Percentiles rank a stretch among this genome's conserved stretches.
phyloP scores from a whole-genome alignment of 2,113 vertebrate genomes.

The Aspidoscelis tigris region DNA sequence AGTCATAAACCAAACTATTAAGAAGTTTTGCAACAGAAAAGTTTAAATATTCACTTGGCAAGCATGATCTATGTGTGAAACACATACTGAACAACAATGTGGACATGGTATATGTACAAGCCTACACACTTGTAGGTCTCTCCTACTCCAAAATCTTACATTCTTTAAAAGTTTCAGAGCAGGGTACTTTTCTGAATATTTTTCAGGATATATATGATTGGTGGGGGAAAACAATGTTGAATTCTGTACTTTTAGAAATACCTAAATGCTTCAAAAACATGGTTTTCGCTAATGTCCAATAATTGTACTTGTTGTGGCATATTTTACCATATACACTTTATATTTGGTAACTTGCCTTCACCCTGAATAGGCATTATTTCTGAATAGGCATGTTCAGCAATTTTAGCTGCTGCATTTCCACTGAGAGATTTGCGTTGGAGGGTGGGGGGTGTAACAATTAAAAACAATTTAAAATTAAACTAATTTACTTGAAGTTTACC shows the following conservation, averaged over 20 bases:
- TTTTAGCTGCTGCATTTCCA: neutral
- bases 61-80: neutral
- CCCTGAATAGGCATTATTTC: neutral
- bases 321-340: neutral
- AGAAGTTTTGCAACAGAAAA: neutral
- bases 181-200: neutral
- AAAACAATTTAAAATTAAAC: no score
- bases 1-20: neutral
- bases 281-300: slow-evolving; percentile 7
- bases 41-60: neutral
- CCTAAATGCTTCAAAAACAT: neutral
- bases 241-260: no score
- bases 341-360: neutral
- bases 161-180: neutral
- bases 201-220: neutral
- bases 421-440: neutral
- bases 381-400: neutral
- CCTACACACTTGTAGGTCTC: neutral
- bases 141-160: slow-evolving; percentile 22
- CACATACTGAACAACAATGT: neutral
- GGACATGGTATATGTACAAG: neutral
- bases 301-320: slow-evolving; percentile 14
- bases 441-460: no score
- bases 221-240: neutral
- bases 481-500: no score